These are phyloP conservation scores for Scaptomyza parva DNA, from an alignment of 2,888 invertebrate species.

Conservation along the genomic window DNA sequence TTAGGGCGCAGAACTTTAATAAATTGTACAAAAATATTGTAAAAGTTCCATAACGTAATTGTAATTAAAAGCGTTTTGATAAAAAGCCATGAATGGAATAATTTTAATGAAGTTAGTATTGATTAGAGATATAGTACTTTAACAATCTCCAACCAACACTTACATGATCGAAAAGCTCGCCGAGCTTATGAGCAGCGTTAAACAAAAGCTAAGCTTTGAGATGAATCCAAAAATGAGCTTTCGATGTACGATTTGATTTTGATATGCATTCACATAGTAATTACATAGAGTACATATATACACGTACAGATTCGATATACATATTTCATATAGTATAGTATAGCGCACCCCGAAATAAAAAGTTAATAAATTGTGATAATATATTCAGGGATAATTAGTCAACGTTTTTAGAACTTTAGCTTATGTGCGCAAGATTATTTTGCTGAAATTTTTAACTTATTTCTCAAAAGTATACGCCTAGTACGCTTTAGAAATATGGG, in stretches of 20 bases:
- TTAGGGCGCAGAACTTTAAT: constrained; percentile 25
- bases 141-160: constrained; percentile 18
- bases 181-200: constrained; percentile 51
- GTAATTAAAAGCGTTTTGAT: constrained; percentile 26
- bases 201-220: constrained; percentile 72
- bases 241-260: constrained; percentile 21
- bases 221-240: constrained; percentile 33
- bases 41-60: constrained; percentile 1
- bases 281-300: constrained; percentile 75
- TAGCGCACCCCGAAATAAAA: constrained; percentile 36
- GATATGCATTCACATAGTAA: constrained; percentile 53
- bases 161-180: constrained; percentile 12
- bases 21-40: constrained; percentile 20
- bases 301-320: constrained; percentile 49
- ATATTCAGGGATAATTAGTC: constrained; percentile 26
- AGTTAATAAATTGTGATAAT: constrained; percentile 10
- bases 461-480: constrained; percentile 16
- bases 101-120: constrained; percentile 26
- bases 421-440: constrained; percentile 40
- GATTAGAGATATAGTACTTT: constrained; percentile 16
- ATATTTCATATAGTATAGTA: constrained; percentile 19
- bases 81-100: constrained; percentile 25
- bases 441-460: constrained; percentile 28
- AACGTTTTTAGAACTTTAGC: constrained; percentile 24
- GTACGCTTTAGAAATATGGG: constrained; percentile 6